phyloP scores from a whole-genome alignment of 2,797 vertebrate genomes.

The Paratrypauchen microcephalus region DNA sequence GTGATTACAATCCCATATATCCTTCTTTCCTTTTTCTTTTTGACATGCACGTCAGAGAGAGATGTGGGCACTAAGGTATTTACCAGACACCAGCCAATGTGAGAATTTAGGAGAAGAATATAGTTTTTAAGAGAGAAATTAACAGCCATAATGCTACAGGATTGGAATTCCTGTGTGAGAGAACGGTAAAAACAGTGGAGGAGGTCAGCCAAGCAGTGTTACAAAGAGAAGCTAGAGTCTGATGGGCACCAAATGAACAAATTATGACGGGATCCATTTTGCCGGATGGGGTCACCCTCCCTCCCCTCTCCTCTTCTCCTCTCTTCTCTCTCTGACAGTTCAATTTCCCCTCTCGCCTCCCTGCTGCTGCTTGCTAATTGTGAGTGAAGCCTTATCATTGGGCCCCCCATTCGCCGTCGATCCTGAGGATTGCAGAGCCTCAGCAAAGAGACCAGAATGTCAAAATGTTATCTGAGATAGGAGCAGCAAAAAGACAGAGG shows the following conservation, averaged over 20 bases:
- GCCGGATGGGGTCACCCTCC: constrained; percentile 99
- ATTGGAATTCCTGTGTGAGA: constrained; percentile 31
- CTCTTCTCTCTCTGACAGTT: constrained; percentile 99
- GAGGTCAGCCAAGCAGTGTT: constrained; percentile 91
- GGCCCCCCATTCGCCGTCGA: constrained; percentile 84
- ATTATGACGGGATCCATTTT: constrained; percentile 99
- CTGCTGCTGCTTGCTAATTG: constrained; percentile 99
- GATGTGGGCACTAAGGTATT: background rate
- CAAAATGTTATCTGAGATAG: constrained; percentile 97
- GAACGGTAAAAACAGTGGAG: constrained; percentile 68
- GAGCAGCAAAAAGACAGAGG: constrained; percentile 79
- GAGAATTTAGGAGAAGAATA: background rate
- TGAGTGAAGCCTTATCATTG: constrained; percentile 99
- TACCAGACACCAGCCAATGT: background rate
- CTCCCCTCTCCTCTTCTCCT: constrained; percentile 94
- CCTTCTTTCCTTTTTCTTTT: background rate
- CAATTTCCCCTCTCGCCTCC: constrained; percentile 99
- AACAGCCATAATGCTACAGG: background rate
- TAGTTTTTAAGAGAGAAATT: background rate
- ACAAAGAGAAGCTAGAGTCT: constrained; percentile 96
- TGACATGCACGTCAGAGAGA: background rate
- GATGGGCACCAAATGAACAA: constrained; percentile 99
- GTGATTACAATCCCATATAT: background rate
- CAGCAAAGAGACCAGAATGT: constrained; percentile 90
- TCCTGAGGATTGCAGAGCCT: constrained; percentile 85